A percentile compares a stretch with the other conserved stretches of the same genome.
Conservation (phyloP, 2,797 vertebrate species). For the Peromyscus nudipes region DNA sequence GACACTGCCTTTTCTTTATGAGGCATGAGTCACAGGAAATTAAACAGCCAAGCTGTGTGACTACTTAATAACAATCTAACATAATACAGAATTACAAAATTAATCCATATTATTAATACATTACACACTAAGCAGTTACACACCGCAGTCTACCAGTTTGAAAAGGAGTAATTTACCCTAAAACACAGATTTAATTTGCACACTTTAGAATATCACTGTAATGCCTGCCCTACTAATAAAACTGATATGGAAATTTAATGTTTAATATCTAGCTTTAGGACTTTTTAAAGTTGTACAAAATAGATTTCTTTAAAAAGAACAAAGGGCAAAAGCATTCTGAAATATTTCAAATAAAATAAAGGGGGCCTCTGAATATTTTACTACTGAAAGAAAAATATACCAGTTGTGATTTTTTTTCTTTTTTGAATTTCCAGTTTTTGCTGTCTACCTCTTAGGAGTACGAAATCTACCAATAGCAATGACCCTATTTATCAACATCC, state of each 20-base stretch:
- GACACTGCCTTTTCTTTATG: slow-evolving; percentile 12
- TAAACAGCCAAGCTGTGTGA: accelerated
- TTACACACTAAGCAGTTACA: background rate
- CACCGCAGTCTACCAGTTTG: background rate
- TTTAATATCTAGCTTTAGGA: background rate
- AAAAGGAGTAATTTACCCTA: background rate
- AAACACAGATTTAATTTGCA: background rate
- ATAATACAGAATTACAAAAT: slow-evolving; percentile 9
- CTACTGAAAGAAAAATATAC: slow-evolving; percentile 17
- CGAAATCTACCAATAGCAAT: slow-evolving; percentile 13
- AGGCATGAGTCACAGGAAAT: background rate
- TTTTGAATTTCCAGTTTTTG: background rate
- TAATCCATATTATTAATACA: slow-evolving; percentile 10
- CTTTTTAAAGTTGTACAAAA: slow-evolving; percentile 13
- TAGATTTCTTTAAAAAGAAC: slow-evolving; percentile 35
- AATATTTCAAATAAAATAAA: slow-evolving; percentile 51
- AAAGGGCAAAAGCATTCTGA: slow-evolving; percentile 36
- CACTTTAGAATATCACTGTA: accelerated
- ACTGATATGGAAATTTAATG: slow-evolving; percentile 36
- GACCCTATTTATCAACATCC: slow-evolving; percentile 31
- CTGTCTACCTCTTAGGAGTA: slow-evolving; percentile 48
- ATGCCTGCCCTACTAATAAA: background rate
- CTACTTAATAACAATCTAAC: accelerated
- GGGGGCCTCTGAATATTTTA: slow-evolving; percentile 45
- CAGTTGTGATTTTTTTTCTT: background rate